Evolutionary conservation across 92 coral and sea anemone species (phyloP).

Genomic region (Scolanthus callimorphus): DNA sequence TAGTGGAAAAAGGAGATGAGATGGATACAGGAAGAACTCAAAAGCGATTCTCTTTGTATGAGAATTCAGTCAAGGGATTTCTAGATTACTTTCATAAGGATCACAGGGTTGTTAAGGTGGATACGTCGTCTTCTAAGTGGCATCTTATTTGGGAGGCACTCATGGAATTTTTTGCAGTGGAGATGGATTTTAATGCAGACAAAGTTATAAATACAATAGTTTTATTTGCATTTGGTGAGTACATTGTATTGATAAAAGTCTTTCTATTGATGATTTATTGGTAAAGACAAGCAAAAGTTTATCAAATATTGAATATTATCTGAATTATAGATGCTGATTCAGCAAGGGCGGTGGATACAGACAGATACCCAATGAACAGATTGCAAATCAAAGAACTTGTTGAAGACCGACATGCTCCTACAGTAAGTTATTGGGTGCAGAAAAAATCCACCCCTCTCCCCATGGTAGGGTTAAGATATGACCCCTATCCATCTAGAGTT

Average conservation of each 20-base stretch:
- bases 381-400: slow-evolving; percentile 48
- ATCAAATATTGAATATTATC: too few species aligned
- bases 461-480: too few species aligned
- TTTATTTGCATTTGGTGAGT: slow-evolving; percentile 73
- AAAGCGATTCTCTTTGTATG: slow-evolving; percentile 72
- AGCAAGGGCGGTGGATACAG: slow-evolving; percentile 43
- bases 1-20: slow-evolving; percentile 74
- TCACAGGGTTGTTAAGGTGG: slow-evolving; percentile 62
- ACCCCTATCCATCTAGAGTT: too few species aligned
- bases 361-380: slow-evolving; percentile 82
- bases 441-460: too few species aligned
- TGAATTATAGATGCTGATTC: slow-evolving; percentile 41
- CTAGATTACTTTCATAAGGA: slow-evolving; percentile 51
- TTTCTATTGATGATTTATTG: too few species aligned
- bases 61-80: slow-evolving; percentile 68
- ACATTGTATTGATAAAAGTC: too few species aligned
- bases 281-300: too few species aligned
- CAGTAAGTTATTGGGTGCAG: too few species aligned
- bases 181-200: slow-evolving; percentile 77
- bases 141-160: slow-evolving; percentile 84
- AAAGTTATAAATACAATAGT: slow-evolving; percentile 74
- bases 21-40: slow-evolving; percentile 83
- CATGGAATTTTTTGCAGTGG: slow-evolving; percentile 85
- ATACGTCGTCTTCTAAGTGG: slow-evolving; percentile 74
- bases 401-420: slow-evolving; percentile 57